These are phyloP conservation scores for Thalassaphorura encarpata DNA, from an alignment of 1,140 invertebrate species.

Conservation along the genomic window DNA sequence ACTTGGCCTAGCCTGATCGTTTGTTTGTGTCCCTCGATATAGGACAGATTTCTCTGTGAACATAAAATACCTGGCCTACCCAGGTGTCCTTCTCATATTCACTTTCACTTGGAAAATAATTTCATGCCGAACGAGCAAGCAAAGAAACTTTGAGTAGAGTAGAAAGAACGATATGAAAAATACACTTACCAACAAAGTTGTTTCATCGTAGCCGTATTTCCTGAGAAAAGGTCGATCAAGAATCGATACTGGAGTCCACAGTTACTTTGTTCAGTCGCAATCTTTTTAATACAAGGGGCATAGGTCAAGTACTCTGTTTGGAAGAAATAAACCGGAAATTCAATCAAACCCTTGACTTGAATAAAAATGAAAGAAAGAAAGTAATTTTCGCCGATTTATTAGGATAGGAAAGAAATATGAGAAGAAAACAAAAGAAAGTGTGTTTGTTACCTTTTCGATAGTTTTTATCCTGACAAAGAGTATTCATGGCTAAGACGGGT, in stretches of 20 bases:
- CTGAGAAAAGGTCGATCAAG: constrained; percentile 26
- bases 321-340: not conserved
- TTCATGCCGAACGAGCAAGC: not conserved
- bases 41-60: too few species aligned
- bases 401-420: too few species aligned
- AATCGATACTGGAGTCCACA: constrained; percentile 31
- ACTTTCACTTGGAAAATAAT: too few species aligned
- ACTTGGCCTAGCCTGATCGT: too few species aligned
- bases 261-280: constrained; percentile 21
- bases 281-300: constrained; percentile 29
- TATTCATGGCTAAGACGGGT: constrained; percentile 25
- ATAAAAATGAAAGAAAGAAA: not conserved
- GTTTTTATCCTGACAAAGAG: constrained; percentile 22
- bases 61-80: too few species aligned
- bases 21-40: too few species aligned
- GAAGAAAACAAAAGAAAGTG: too few species aligned
- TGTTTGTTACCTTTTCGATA: constrained; percentile 26
- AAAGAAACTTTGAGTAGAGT: too few species aligned
- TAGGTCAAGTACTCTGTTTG: constrained; percentile 17
- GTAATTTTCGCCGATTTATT: not conserved
- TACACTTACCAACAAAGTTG: constrained; percentile 29
- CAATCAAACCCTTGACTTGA: too few species aligned
- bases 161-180: too few species aligned
- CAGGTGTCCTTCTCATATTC: too few species aligned
- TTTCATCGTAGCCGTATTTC: constrained; percentile 22